Percentiles rank a stretch among this genome's conserved stretches.
Evolutionary conservation across 2,888 invertebrate species (phyloP).

Genomic region (Tolmerus cingulatus): DNA sequence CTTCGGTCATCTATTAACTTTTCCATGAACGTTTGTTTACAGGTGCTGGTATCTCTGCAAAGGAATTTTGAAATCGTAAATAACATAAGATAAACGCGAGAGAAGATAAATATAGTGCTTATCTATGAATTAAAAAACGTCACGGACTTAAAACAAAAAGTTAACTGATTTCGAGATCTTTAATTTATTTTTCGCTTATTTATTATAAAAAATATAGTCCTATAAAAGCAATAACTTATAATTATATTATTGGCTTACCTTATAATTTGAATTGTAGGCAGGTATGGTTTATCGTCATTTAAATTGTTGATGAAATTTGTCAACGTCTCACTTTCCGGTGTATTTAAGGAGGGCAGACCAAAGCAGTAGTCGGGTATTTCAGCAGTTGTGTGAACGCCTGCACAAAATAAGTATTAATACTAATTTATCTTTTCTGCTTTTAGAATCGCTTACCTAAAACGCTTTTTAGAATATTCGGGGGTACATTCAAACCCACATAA

Average conservation of each 20-base stretch:
- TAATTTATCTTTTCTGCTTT: not conserved
- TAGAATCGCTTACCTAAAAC: conserved; percentile 66
- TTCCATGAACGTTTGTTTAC: conserved; percentile 82
- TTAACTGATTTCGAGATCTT: too few species aligned
- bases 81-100: not conserved
- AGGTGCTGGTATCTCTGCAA: conserved; percentile 89
- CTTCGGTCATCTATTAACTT: conserved; percentile 92
- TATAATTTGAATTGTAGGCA: conserved; percentile 80
- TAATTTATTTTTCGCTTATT: too few species aligned
- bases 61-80: not conserved
- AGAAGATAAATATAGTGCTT: not conserved
- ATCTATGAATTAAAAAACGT: too few species aligned
- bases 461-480: conserved; percentile 77
- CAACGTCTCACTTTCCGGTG: conserved; percentile 76
- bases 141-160: too few species aligned
- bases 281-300: conserved; percentile 85
- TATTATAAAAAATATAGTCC: too few species aligned
- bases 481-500: conserved; percentile 83
- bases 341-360: conserved; percentile 79
- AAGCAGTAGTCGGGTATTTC: conserved; percentile 81
- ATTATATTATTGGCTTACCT: conserved; percentile 67
- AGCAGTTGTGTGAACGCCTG: conserved; percentile 75
- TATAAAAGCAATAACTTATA: too few species aligned
- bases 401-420: conserved; percentile 29
- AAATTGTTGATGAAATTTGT: conserved; percentile 82